These are phyloP conservation scores for Drosophila eugracilis DNA, from an alignment of 1,140 invertebrate genomes.

Conservation along the genomic window DNA sequence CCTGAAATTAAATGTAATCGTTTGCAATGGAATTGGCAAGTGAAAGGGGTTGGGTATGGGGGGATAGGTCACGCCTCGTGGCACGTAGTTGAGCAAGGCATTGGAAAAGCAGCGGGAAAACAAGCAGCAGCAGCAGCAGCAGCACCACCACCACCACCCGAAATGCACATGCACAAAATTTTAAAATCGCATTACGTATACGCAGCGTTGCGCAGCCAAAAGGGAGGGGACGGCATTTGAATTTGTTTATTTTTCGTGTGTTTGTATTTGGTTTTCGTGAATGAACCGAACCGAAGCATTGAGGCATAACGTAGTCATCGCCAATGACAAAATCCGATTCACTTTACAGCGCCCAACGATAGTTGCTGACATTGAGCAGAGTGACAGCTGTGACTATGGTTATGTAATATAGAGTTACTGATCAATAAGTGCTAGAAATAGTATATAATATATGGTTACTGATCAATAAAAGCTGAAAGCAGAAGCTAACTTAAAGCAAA, in stretches of 20 bases:
- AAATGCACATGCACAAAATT: slow-evolving; percentile 76
- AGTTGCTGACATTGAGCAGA: slow-evolving; percentile 59
- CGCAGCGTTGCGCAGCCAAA: slow-evolving; percentile 65
- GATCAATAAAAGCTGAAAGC: too few species aligned
- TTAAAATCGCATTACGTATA: slow-evolving; percentile 79
- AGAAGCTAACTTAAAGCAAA: too few species aligned
- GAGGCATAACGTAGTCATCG: slow-evolving; percentile 37
- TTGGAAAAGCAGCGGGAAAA: slow-evolving; percentile 25
- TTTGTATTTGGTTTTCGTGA: slow-evolving; percentile 11
- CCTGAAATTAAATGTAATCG: slow-evolving; percentile 78
- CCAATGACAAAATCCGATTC: slow-evolving; percentile 60
- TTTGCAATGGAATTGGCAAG: slow-evolving; percentile 29
- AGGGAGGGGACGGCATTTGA: slow-evolving; percentile 20
- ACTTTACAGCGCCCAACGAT: slow-evolving; percentile 42
- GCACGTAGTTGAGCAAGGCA: slow-evolving; percentile 49
- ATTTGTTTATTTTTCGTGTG: slow-evolving; percentile 40
- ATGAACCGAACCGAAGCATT: slow-evolving; percentile 31
- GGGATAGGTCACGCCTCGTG: slow-evolving; percentile 47
- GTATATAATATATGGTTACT: not conserved
- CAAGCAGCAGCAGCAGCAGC: slow-evolving; percentile 5
- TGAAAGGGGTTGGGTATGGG: not conserved
- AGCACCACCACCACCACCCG: too few species aligned
- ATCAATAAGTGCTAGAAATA: not conserved
- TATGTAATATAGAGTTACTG: slow-evolving; percentile 12
- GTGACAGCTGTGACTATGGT: slow-evolving; percentile 1